Conservation (phyloP, 2,113 vertebrate species). For the Callipepla squamata region DNA sequence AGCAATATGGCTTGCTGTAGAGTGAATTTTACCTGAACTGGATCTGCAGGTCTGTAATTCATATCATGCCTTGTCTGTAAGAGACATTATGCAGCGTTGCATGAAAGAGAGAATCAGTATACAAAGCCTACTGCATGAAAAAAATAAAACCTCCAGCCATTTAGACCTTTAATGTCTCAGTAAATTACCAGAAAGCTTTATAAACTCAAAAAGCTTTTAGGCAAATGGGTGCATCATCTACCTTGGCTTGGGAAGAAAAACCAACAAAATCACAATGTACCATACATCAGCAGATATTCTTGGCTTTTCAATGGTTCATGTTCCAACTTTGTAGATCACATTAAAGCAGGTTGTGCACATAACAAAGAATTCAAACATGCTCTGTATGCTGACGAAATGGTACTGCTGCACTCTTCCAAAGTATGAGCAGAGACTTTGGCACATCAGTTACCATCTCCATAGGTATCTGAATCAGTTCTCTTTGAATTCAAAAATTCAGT, state of each 20-base stretch:
- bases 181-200: conserved; percentile 13
- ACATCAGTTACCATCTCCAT: neutral
- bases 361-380: neutral
- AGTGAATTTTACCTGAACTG: neutral
- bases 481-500: neutral
- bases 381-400: neutral
- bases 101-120: neutral
- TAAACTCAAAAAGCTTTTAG: conserved; percentile 22
- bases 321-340: neutral
- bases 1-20: neutral
- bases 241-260: neutral
- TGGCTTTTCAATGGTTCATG: neutral
- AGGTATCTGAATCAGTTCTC: neutral
- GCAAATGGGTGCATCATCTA: neutral
- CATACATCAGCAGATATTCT: neutral
- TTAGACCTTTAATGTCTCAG: neutral
- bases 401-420: neutral
- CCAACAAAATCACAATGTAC: neutral
- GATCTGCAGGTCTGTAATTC: neutral
- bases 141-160: neutral
- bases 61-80: accelerated
- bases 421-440: neutral
- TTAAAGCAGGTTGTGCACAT: neutral
- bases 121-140: neutral
- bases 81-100: neutral